Base-by-base conservation (phyloP, 2,113 vertebrate genomes). In the Coturnix japonica region DNA sequence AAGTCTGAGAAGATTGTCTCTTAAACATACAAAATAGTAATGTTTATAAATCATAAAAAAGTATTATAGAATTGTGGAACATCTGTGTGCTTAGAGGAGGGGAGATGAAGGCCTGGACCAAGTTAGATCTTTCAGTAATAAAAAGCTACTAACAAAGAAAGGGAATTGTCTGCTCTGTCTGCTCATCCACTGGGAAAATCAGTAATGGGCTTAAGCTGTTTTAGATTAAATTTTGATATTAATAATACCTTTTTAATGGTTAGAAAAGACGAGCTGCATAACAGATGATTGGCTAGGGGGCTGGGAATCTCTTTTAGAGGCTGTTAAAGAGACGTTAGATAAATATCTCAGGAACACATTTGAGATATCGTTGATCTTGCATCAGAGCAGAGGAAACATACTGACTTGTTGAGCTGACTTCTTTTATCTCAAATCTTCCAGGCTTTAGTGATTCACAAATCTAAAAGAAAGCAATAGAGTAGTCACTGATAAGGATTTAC, bases 401-500 rank as follows among this genome's bases (percentile, higher is more conserved):
- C 81, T 91, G 63, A 72, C 61, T 90, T 84, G 22, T 53, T 88
- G 65, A 88, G 33, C 47, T 90, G 80, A 74, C 31, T 84, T 90
- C 69, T 93, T 90, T 89, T 39, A 79, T 93, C 63, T 81, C 33
- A 81, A 57, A 76, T 76, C 44, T 81, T 90, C 22, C 35, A 79
- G 54, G 44, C 21, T 76, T 95, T 89, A 93, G 21, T 82, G 56
- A 84, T 46, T 81, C 71, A 76, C 33, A 76, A 43, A 63, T 76
- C 44, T 91, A 59, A 93, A 91, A 53, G 44, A 66, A 94, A 87
- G 74, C 22, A 79, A 46, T 31, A 67, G 49, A 81, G 86, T 19
- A 84, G 77, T 73, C 74, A 73, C 31, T 79, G 66, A 79, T 80
- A 69, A 84, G 84, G 57, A 81, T 76, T 89, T 93, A 76, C 49